Percentiles rank a stretch among this genome's conserved stretches.
Evolutionary conservation across 2,888 invertebrate genomes (phyloP).

Genomic region (Cryptus armator): DNA sequence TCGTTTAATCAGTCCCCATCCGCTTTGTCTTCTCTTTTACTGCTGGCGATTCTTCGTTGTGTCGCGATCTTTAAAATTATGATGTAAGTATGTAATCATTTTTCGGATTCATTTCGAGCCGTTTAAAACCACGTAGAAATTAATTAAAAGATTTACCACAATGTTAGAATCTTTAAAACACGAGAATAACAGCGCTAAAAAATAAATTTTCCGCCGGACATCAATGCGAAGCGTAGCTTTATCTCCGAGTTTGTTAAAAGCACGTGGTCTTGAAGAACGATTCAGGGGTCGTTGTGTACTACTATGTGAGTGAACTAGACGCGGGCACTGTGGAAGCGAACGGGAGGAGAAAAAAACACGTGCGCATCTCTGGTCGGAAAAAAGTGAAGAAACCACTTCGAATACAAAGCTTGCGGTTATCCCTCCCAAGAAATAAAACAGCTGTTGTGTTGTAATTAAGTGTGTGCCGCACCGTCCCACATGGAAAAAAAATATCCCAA

Average conservation of each 20-base stretch:
- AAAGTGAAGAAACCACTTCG: slow-evolving; percentile 15
- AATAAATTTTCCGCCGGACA: no score
- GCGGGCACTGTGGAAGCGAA: slow-evolving; percentile 6
- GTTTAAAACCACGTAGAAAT: background rate
- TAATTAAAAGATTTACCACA: no score
- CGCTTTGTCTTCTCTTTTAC: slow-evolving; percentile 11
- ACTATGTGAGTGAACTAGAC: background rate
- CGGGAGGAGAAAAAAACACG: slow-evolving; percentile 1
- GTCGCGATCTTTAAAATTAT: slow-evolving; percentile 5
- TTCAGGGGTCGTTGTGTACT: background rate
- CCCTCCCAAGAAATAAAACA: background rate
- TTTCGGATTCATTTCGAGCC: background rate
- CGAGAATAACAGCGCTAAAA: no score
- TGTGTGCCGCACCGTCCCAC: background rate
- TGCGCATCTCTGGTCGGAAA: slow-evolving; percentile 5
- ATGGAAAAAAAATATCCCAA: background rate
- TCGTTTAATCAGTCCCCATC: slow-evolving; percentile 77
- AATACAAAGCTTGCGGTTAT: slow-evolving; percentile 15
- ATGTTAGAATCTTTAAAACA: no score
- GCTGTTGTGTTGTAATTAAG: background rate
- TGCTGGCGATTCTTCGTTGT: background rate
- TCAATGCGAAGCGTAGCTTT: no score
- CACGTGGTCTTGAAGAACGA: slow-evolving; percentile 16
- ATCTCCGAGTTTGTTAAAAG: background rate
- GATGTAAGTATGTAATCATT: background rate